Conservation (phyloP, 2,113 vertebrate genomes). For the Fregetta grallaria region DNA sequence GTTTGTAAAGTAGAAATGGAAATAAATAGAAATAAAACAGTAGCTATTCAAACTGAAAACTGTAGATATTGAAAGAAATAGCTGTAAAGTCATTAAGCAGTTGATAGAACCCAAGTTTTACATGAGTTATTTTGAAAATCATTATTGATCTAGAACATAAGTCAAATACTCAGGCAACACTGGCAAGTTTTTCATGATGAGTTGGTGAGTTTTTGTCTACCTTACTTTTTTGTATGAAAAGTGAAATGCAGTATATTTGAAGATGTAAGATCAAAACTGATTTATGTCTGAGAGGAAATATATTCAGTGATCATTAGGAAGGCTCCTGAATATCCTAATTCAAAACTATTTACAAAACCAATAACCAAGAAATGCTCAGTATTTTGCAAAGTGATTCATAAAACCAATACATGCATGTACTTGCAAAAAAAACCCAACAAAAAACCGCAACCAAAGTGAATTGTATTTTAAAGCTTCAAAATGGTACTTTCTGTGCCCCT, state of each 20-base stretch:
- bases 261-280: background rate
- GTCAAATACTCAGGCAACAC: background rate
- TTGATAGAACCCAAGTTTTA: background rate
- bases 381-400: background rate
- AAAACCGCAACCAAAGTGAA: background rate
- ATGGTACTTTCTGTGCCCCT: background rate
- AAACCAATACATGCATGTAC: accelerated
- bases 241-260: background rate
- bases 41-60: background rate
- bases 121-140: background rate
- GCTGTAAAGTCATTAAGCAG: background rate
- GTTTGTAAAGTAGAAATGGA: background rate
- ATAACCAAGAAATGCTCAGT: background rate
- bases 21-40: background rate
- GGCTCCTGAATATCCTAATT: background rate
- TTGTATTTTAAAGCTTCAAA: background rate
- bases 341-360: background rate
- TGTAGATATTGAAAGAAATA: background rate
- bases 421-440: accelerated
- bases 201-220: background rate
- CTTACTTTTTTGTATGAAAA: background rate
- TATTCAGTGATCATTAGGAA: background rate
- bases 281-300: background rate
- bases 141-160: background rate
- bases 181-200: background rate